These are phyloP conservation scores for Drosophila picticornis DNA, from an alignment of 2,888 invertebrate species.

Conservation along the genomic window DNA sequence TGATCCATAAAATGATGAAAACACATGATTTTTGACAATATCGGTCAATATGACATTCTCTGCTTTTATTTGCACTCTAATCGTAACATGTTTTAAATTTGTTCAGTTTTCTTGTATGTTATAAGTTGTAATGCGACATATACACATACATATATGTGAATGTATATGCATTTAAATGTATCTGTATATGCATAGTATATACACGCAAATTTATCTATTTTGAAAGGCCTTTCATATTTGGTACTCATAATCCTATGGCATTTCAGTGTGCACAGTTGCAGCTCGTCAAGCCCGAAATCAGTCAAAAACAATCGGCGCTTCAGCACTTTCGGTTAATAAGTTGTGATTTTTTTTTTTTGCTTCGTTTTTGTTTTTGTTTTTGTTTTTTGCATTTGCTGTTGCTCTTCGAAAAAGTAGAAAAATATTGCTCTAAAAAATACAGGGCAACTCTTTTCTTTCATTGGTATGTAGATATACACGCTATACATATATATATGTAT, in stretches of 20 bases:
- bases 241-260: constrained; percentile 14
- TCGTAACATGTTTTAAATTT: constrained; percentile 48
- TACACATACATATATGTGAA: constrained; percentile 5
- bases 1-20: background rate
- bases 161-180: constrained; percentile 13
- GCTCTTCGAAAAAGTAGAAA: constrained; percentile 72
- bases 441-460: constrained; percentile 59
- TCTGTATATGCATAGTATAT: constrained; percentile 19
- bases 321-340: constrained; percentile 16
- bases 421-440: constrained; percentile 77
- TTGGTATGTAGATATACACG: constrained; percentile 16
- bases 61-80: constrained; percentile 59
- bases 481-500: constrained; percentile 15
- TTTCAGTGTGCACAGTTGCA: constrained; percentile 4
- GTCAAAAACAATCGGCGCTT: constrained; percentile 42
- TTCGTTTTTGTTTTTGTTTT: background rate
- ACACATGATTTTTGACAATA: constrained; percentile 5
- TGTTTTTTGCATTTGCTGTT: constrained; percentile 28
- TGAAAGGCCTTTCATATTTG: constrained; percentile 29
- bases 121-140: constrained; percentile 26
- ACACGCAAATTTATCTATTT: constrained; percentile 28
- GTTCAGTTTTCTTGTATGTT: constrained; percentile 36
- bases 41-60: constrained; percentile 40
- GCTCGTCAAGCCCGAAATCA: constrained; percentile 45
- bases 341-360: constrained; percentile 3